phyloP scores from a whole-genome alignment of 2,797 vertebrate species.

The Fistularia commersonii region DNA sequence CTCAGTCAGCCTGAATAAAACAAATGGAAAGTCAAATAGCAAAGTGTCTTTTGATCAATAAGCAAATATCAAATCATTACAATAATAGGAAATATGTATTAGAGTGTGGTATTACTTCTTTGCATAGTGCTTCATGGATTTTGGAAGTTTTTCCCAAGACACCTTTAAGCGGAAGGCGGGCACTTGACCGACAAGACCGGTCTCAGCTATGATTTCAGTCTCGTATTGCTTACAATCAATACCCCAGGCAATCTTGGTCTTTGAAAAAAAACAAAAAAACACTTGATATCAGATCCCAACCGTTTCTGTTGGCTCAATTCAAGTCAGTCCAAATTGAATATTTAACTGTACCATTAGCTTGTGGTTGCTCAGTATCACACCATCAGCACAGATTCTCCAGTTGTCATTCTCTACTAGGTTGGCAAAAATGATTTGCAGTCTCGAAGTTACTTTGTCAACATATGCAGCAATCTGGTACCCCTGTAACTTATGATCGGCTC shows the following conservation, averaged over 20 bases:
- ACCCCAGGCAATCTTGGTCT: slow-evolving; percentile 82
- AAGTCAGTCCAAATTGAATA: neutral
- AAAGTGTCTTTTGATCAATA: neutral
- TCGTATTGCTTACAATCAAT: slow-evolving; percentile 76
- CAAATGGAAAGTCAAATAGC: neutral
- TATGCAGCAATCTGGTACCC: slow-evolving; percentile 80
- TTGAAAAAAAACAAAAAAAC: neutral
- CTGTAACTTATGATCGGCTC: slow-evolving; percentile 62
- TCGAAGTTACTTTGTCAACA: slow-evolving; percentile 56
- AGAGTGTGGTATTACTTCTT: slow-evolving; percentile 60
- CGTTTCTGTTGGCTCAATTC: neutral
- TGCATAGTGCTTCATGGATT: slow-evolving; percentile 38
- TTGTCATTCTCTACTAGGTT: slow-evolving; percentile 72
- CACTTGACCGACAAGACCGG: slow-evolving; percentile 70
- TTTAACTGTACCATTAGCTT: slow-evolving; percentile 75
- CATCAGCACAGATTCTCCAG: slow-evolving; percentile 81
- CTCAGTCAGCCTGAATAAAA: slow-evolving; percentile 59
- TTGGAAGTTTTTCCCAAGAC: slow-evolving; percentile 76
- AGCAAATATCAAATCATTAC: neutral
- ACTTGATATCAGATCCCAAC: neutral
- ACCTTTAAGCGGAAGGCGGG: slow-evolving; percentile 74
- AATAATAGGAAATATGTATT: neutral
- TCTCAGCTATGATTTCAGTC: slow-evolving; percentile 67
- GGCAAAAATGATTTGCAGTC: slow-evolving; percentile 75
- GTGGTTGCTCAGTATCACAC: slow-evolving; percentile 72